Conservation (phyloP, 1,140 invertebrate species). For the Drosophila teissieri region DNA sequence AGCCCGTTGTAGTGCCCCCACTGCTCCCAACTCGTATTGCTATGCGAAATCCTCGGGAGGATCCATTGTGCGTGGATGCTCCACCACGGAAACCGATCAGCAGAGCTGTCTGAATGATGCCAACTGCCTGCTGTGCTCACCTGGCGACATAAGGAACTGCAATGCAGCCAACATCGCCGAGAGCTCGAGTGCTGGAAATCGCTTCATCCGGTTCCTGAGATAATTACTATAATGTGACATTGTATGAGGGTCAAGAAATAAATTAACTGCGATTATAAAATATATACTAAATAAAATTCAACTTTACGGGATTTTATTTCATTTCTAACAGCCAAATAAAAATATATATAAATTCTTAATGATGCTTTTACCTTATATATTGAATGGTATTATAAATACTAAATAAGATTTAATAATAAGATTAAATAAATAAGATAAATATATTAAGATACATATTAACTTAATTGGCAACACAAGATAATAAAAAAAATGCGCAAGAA, state of each 20-base stretch:
- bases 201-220: conserved; percentile 57
- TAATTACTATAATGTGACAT: conserved; percentile 4
- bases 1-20: conserved; percentile 54
- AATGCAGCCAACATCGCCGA: conserved; percentile 56
- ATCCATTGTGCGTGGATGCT: conserved; percentile 59
- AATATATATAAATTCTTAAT: too few relatives aligned
- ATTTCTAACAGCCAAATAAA: background rate
- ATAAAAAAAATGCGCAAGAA: background rate
- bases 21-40: conserved; percentile 75
- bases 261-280: background rate
- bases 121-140: conserved; percentile 69
- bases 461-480: background rate
- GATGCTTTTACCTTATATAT: background rate
- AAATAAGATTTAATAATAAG: too few relatives aligned
- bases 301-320: background rate
- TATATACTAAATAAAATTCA: background rate
- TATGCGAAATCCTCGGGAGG: conserved; percentile 62
- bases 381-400: background rate
- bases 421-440: too few relatives aligned
- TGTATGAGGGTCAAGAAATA: background rate
- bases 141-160: conserved; percentile 66
- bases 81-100: conserved; percentile 67
- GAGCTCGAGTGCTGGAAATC: conserved; percentile 40
- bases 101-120: conserved; percentile 61
- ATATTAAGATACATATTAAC: too few relatives aligned